Base-by-base conservation (phyloP, 92 coral and sea anemone genomes). In the Actinostola sp. region DNA sequence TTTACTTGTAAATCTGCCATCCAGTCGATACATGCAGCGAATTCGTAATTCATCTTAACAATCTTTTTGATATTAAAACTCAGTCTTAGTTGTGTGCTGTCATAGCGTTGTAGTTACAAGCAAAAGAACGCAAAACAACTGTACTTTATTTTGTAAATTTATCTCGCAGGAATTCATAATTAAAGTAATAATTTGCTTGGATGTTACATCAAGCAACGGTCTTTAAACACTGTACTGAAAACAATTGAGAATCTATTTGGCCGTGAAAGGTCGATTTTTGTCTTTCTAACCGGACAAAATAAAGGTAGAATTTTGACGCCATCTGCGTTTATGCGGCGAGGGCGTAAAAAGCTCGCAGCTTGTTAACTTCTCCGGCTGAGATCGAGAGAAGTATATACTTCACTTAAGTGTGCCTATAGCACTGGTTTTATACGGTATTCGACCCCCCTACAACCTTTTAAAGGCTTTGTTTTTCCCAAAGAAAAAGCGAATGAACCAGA, bases 291-390 rank as follows among this genome's bases (percentile, higher is more conserved):
- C 36, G 63, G 39, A 4, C n/a, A 25, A 57, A 57, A 57, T 57
- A 57, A 36, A 19, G 39, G 39, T 57, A 57, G 10, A 57, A 57
- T 57, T 27, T 57, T 57, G 39, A 30, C 36, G 19, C 63, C 63
- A 57, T 57, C 63, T 57, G 63, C 39, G 29, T 29, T 15, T 9
- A 3, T 3, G 55, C 15, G 5, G 55, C 55, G 25, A 3, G 25
- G 25, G 25, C 19, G 55, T 49, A 49, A 6, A 6, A 6, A 16
- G 32, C 3, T 16, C 23, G 7, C 53, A 46, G 53, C 53, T 46
- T 46, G 53, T 46, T 46, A 46, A 46, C 19, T 19, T 16, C 53
- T 46, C 19, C 19, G 53, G 19, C 53, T 16, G 53, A 19, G 53
- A 4, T 19, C 5, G 15, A 46, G 23, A 46, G 19, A 17, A 16